Evolutionary conservation across 2,113 vertebrate species (phyloP).

Genomic region (Hippocampus barbouri): DNA sequence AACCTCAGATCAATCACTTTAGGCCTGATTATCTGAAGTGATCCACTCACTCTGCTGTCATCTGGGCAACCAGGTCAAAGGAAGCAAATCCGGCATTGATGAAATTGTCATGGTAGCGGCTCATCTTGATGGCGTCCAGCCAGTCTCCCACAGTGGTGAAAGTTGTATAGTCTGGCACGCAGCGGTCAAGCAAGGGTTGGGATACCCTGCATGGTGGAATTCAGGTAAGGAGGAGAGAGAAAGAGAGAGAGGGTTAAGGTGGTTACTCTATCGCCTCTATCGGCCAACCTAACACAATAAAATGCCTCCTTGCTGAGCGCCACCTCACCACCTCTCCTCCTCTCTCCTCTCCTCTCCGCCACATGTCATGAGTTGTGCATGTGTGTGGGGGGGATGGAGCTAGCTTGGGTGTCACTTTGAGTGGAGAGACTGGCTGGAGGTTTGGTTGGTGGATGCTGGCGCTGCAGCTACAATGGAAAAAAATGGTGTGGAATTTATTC

Average conservation of each 20-base stretch:
- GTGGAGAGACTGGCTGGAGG: slow-evolving; percentile 69
- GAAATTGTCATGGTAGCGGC: slow-evolving; percentile 96
- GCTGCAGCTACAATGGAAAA: slow-evolving; percentile 28
- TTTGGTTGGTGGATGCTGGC: slow-evolving; percentile 46
- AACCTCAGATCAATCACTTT: slow-evolving; percentile 22
- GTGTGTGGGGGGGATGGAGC: slow-evolving; percentile 3
- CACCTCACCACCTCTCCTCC: slow-evolving; percentile 69
- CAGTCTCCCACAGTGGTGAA: slow-evolving; percentile 98
- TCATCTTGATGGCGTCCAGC: slow-evolving; percentile 99
- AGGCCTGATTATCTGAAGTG: slow-evolving; percentile 31
- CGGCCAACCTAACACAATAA: slow-evolving; percentile 62
- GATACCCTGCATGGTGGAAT: slow-evolving; percentile 79
- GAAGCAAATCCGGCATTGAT: slow-evolving; percentile 94
- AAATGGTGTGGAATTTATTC: too few species aligned
- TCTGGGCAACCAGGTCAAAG: slow-evolving; percentile 97
- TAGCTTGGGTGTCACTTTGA: slow-evolving; percentile 20
- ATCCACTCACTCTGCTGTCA: slow-evolving; percentile 95
- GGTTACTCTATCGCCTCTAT: slow-evolving; percentile 60
- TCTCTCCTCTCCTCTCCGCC: slow-evolving; percentile 28
- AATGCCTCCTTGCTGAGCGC: slow-evolving; percentile 54
- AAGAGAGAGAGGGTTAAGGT: slow-evolving; percentile 75
- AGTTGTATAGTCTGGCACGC: slow-evolving; percentile 95
- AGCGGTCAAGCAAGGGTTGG: slow-evolving; percentile 95
- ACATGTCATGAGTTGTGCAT: slow-evolving; percentile 41
- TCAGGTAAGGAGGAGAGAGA: slow-evolving; percentile 51